Conservation (phyloP, 2,113 vertebrate species). For the Ursus arctos region DNA sequence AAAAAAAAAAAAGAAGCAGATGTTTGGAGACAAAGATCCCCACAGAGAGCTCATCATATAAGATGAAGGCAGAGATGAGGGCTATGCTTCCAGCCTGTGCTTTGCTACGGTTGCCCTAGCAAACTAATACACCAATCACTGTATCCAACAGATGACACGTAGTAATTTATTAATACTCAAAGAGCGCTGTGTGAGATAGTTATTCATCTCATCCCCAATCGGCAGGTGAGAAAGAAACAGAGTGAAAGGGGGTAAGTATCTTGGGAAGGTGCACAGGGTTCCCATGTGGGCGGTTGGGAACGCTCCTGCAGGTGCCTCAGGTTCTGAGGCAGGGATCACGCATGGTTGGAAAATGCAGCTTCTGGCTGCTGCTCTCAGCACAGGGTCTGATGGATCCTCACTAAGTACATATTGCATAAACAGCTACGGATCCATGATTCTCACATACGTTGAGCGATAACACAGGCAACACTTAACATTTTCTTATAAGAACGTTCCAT, state of each 20-base stretch:
- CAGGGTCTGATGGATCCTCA: background rate
- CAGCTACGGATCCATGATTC: background rate
- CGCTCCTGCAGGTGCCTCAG: rapidly evolving
- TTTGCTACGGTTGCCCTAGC: rapidly evolving
- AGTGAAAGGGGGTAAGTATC: background rate
- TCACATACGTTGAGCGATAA: background rate
- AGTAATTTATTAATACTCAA: too few species aligned
- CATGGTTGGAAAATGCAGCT: too few species aligned
- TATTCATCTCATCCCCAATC: background rate
- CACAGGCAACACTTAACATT: too few species aligned
- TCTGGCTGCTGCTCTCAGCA: rapidly evolving
- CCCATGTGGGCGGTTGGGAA: rapidly evolving
- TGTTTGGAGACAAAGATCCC: background rate
- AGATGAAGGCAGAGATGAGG: background rate
- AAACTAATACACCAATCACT: rapidly evolving
- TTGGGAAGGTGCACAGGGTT: background rate
- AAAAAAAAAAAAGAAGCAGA: too few species aligned
- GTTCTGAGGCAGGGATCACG: rapidly evolving
- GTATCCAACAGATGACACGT: background rate
- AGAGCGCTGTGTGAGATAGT: background rate
- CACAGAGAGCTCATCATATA: rapidly evolving
- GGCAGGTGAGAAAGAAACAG: background rate
- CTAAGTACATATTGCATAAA: background rate
- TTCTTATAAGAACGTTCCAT: too few species aligned
- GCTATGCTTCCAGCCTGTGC: background rate